Conservation (phyloP, 2,888 invertebrate genomes). For the Pomacea canaliculata region DNA sequence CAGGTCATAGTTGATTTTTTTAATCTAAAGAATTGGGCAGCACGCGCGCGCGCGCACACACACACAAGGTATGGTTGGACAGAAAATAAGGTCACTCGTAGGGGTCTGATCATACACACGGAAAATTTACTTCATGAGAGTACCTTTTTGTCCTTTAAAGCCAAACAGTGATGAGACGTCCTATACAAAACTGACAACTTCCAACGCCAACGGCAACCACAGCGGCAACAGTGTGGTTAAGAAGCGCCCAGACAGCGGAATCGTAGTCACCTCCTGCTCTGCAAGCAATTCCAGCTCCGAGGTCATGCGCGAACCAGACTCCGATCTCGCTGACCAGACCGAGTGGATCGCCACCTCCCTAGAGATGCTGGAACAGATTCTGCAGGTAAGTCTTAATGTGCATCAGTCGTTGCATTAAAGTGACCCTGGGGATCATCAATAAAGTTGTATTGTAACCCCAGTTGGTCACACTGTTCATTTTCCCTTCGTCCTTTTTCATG, state of each 20-base stretch:
- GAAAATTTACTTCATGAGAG: too few relatives aligned
- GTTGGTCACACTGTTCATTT: background rate
- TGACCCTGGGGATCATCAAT: too few relatives aligned
- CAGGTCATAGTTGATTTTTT: too few relatives aligned
- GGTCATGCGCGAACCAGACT: slow-evolving; percentile 44
- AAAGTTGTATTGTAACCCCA: background rate
- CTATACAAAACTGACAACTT: background rate
- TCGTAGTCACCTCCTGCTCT: slow-evolving; percentile 53
- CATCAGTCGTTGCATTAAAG: background rate
- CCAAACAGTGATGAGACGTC: background rate
- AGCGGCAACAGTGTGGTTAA: too few relatives aligned
- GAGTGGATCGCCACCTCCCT: slow-evolving; percentile 48
- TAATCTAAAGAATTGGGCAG: too few relatives aligned
- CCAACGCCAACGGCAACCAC: too few relatives aligned
- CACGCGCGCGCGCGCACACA: too few relatives aligned
- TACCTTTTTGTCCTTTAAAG: too few relatives aligned
- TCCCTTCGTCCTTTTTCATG: too few relatives aligned
- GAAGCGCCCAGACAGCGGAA: slow-evolving; percentile 48
- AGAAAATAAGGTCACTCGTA: too few relatives aligned
- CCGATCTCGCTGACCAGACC: slow-evolving; percentile 38
- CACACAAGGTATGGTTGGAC: too few relatives aligned
- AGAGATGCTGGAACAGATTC: slow-evolving; percentile 48
- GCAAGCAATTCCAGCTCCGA: slow-evolving; percentile 59
- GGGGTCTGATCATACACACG: too few relatives aligned
- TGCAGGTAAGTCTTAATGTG: slow-evolving; percentile 39